Percentiles rank a stretch among this genome's conserved stretches.
These are phyloP conservation scores for Rhinogobio ventralis DNA, from an alignment of 2,797 vertebrate species.

Conservation along the genomic window DNA sequence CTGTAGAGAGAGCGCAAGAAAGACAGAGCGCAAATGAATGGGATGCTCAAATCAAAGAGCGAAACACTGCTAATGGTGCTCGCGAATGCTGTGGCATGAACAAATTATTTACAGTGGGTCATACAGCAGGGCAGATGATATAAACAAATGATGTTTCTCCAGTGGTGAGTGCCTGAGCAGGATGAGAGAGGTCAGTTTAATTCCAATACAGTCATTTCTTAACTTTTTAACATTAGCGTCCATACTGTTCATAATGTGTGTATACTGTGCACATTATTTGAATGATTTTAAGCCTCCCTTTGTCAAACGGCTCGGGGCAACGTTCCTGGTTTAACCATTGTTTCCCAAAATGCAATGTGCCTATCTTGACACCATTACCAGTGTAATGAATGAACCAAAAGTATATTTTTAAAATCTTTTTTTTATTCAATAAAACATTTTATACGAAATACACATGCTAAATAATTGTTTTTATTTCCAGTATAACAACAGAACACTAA, in stretches of 20 bases:
- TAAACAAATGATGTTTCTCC: constrained; percentile 20
- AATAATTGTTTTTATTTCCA: neutral
- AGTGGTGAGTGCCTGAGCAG: constrained; percentile 22
- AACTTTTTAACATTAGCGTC: neutral
- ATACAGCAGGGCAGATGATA: constrained; percentile 17
- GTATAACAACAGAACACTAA: neutral
- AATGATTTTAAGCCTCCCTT: neutral
- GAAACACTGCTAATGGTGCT: constrained; percentile 1
- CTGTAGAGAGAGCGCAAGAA: too few relatives aligned
- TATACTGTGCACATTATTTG: neutral
- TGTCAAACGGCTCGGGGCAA: neutral
- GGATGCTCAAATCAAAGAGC: neutral
- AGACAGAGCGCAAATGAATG: too few relatives aligned
- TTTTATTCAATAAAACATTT: neutral
- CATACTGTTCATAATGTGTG: neutral
- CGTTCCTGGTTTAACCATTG: neutral
- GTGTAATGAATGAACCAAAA: neutral
- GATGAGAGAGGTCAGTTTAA: constrained; percentile 46
- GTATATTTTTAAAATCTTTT: neutral
- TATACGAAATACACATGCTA: neutral
- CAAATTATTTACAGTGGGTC: neutral
- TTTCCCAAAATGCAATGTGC: neutral
- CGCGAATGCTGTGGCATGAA: neutral
- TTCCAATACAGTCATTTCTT: constrained; percentile 36
- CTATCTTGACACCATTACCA: neutral